A percentile compares a stretch with the other conserved stretches of the same genome.
Evolutionary conservation across 1,140 invertebrate species (phyloP).

Genomic region (Diorhabda elongata): DNA sequence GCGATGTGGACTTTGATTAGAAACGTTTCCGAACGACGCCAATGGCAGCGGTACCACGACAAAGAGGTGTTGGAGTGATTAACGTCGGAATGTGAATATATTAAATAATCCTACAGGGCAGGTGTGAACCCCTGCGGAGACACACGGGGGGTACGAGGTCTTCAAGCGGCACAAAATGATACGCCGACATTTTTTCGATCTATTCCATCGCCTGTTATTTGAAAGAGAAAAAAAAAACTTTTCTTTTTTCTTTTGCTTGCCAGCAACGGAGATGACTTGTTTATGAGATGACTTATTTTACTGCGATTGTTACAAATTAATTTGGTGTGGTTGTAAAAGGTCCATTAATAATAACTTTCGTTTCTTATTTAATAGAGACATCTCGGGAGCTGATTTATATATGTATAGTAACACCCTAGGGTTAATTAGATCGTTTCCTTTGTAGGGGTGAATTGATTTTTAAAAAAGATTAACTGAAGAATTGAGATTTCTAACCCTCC

Average conservation of each 20-base stretch:
- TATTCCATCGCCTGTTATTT: not conserved
- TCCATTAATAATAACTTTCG: not conserved
- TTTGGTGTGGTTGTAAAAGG: not conserved
- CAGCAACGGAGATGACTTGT: not conserved
- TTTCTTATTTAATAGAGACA: not conserved
- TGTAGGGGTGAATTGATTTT: too few relatives aligned
- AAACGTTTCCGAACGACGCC: constrained; percentile 2
- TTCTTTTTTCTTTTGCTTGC: not conserved
- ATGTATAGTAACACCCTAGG: not conserved
- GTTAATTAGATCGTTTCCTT: not conserved
- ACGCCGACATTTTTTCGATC: constrained; percentile 7
- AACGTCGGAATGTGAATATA: constrained; percentile 45
- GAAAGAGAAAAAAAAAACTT: constrained; percentile 5
- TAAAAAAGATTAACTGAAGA: too few relatives aligned
- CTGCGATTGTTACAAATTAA: constrained; percentile 1
- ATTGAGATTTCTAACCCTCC: too few relatives aligned
- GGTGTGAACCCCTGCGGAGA: constrained; percentile 37
- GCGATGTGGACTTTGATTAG: not conserved
- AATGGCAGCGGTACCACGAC: constrained; percentile 28
- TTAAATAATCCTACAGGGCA: constrained; percentile 44
- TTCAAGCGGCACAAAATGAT: constrained; percentile 17
- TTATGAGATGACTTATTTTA: constrained; percentile 3
- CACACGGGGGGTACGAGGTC: constrained; percentile 27
- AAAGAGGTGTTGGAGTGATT: constrained; percentile 44
- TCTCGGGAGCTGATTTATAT: not conserved